A percentile compares a stretch with the other conserved stretches of the same genome.
Evolutionary conservation across 2,113 vertebrate species (phyloP).

Genomic region (Nerophis lumbriciformis): DNA sequence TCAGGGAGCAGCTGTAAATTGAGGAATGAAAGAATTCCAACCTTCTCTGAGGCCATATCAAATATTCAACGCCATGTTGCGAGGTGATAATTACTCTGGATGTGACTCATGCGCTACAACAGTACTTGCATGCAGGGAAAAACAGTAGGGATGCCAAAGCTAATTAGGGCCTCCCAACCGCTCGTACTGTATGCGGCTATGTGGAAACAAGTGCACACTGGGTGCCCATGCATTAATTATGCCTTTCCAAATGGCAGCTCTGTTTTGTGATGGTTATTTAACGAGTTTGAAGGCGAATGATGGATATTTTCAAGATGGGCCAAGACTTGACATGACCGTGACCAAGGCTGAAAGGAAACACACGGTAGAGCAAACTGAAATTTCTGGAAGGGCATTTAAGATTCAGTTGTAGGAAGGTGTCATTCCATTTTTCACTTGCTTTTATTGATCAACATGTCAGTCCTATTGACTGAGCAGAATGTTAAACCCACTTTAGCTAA

Average conservation of each 20-base stretch:
- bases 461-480: not conserved
- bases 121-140: conserved; percentile 35
- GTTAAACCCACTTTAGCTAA: too few species aligned
- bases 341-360: not conserved
- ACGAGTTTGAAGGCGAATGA: conserved; percentile 6
- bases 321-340: not conserved
- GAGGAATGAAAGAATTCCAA: conserved; percentile 20
- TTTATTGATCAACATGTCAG: not conserved
- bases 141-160: conserved; percentile 37
- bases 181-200: conserved; percentile 28
- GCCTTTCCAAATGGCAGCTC: conserved; percentile 37
- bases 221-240: conserved; percentile 21
- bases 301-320: not conserved
- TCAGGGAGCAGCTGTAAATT: not conserved
- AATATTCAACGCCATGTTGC: conserved; percentile 34
- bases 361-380: not conserved
- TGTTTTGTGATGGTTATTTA: conserved; percentile 13
- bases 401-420: not conserved
- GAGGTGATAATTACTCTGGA: conserved; percentile 44
- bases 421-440: not conserved
- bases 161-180: conserved; percentile 51
- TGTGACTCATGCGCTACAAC: conserved; percentile 31
- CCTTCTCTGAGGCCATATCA: conserved; percentile 27
- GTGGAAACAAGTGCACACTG: conserved; percentile 30
- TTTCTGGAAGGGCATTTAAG: not conserved